Base-by-base conservation (phyloP, 2,888 invertebrate genomes). In the Euclidia mi region DNA sequence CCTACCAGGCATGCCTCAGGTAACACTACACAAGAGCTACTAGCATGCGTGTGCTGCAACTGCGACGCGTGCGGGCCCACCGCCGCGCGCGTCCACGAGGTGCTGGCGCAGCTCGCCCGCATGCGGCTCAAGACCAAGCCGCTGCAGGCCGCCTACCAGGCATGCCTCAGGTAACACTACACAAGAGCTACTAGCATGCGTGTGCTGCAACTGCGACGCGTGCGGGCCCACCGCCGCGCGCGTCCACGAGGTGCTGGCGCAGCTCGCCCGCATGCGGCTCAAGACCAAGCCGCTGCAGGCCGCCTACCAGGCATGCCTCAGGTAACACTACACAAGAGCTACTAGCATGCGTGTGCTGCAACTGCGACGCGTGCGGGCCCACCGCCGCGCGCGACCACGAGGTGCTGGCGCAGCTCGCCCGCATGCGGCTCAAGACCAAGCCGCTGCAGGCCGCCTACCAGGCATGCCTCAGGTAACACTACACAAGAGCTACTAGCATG, bases 71-170 rank as follows among this genome's bases (percentile, higher is more conserved):
- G 86, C 61, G 91, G 92, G 4, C 95, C 96, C 43, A 95, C 96
- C 49, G 95, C 95, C 14, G 90, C 95, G 2, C 91, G 95, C 53
- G 98, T 98, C 90, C 95, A 95, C 72, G 96, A 96, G 81, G 97
- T 98, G 40, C 96, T 99, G 49, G 96, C 97, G 25, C 97, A 97
- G 76, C 94, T 99, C 17, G 97, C 98, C 2, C 97, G 98, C 89
- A 97, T 99, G 95, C 94, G 99, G 41, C 95, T 99, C 64, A 99
- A 99, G 93, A 98, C 98, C 28, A 99, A 99, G 89, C 98, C 98
- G 1, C 95, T 99, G 66, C 97, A 98, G 58, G 98, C 97, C 81
- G 97, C 98, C 57, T 99, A 98, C 87, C 96, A 98, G 82, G 95
- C 96, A 35, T 98, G 98, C 71, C 96, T 99, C 45, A 95, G 95